Conservation (phyloP, 2,888 invertebrate species). For the Pantelozetes paolii region DNA sequence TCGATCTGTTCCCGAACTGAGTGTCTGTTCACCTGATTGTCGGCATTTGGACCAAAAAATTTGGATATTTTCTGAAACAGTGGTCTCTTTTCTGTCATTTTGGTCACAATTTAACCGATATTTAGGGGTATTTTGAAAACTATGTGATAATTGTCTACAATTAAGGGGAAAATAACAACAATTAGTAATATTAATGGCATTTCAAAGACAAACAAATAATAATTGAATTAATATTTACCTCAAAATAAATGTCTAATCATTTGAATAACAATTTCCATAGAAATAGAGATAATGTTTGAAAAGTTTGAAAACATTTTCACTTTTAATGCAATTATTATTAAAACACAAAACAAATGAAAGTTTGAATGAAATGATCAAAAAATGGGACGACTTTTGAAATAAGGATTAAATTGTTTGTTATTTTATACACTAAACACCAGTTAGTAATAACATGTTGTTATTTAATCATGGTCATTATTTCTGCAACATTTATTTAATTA, state of each 20-base stretch:
- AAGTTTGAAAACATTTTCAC: background rate
- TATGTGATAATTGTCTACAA: background rate
- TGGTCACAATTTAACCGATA: background rate
- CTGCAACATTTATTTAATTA: no score
- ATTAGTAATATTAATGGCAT: no score
- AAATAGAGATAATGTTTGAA: background rate
- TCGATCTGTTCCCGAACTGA: conserved; percentile 22
- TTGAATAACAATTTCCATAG: background rate
- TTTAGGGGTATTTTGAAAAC: background rate
- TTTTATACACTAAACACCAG: no score
- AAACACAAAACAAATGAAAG: background rate
- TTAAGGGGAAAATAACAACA: background rate
- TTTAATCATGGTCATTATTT: no score
- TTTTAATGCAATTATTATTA: background rate
- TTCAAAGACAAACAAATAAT: no score
- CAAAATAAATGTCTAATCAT: background rate
- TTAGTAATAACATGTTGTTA: no score
- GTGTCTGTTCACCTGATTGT: background rate
- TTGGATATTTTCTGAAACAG: conserved; percentile 16
- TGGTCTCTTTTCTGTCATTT: conserved; percentile 14
- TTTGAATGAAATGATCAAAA: background rate
- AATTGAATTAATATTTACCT: background rate
- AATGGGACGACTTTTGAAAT: conserved; percentile 17
- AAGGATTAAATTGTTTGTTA: no score
- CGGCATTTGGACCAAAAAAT: background rate